phyloP scores from a whole-genome alignment of 2,113 vertebrate species.

The Misgurnus anguillicaudatus region DNA sequence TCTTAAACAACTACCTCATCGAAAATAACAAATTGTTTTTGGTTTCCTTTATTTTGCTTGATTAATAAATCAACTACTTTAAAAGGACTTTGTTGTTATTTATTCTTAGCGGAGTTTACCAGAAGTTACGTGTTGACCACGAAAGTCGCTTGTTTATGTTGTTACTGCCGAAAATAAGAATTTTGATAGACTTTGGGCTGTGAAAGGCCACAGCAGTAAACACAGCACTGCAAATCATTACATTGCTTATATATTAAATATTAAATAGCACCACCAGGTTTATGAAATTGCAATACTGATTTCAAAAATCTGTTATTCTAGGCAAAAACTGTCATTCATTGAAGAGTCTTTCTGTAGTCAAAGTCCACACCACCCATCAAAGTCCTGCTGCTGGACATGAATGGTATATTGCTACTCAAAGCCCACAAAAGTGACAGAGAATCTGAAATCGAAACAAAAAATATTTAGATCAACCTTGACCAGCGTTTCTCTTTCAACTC shows the following conservation, averaged over 20 bases:
- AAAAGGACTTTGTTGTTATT: too few species aligned
- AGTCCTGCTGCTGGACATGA: background rate
- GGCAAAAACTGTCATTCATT: background rate
- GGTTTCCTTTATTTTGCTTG: too few species aligned
- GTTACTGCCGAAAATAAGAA: too few species aligned
- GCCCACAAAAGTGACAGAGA: background rate
- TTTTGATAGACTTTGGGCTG: background rate
- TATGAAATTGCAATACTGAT: background rate
- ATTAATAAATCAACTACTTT: too few species aligned
- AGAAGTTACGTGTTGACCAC: too few species aligned
- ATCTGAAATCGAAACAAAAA: background rate
- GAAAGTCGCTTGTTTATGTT: too few species aligned
- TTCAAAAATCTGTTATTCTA: background rate
- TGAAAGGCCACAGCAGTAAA: background rate
- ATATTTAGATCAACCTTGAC: constrained; percentile 40
- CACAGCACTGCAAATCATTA: background rate
- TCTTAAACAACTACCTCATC: too few species aligned
- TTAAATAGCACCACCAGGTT: too few species aligned
- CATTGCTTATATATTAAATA: too few species aligned
- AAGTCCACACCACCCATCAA: background rate
- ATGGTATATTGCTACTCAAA: background rate
- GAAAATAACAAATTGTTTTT: too few species aligned
- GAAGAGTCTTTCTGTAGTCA: background rate
- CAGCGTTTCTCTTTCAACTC: constrained; percentile 36
- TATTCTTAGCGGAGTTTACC: too few species aligned